These are phyloP conservation scores for Cephus pygmeus DNA, from an alignment of 2,888 invertebrate genomes.

Conservation along the genomic window DNA sequence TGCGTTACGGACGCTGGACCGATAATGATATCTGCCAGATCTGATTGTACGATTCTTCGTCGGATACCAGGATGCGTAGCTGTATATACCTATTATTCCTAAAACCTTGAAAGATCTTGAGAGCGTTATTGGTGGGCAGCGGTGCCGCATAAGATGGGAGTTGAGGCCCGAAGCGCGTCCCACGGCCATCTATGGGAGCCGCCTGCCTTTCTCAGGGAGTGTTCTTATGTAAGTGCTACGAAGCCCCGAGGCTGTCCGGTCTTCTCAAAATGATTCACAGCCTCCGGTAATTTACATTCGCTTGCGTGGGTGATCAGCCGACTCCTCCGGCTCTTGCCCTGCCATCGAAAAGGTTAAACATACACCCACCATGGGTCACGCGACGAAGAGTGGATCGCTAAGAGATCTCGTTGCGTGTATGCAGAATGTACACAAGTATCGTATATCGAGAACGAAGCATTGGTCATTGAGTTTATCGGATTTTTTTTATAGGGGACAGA, in stretches of 20 bases:
- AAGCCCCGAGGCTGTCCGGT: conserved; percentile 38
- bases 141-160: conserved; percentile 50
- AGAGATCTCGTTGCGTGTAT: not conserved
- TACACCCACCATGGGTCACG: conserved; percentile 59
- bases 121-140: conserved; percentile 47
- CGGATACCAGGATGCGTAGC: not conserved
- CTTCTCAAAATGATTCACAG: conserved; percentile 63
- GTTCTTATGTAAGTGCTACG: conserved; percentile 31
- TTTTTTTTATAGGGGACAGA: not conserved
- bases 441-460: not conserved
- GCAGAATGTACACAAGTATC: not conserved
- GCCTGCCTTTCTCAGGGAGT: conserved; percentile 58
- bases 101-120: conserved; percentile 38
- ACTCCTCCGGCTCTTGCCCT: conserved; percentile 19
- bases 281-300: conserved; percentile 65
- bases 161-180: conserved; percentile 60
- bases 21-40: not conserved
- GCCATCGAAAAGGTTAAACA: conserved; percentile 62
- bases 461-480: not conserved
- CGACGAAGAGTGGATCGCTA: conserved; percentile 30
- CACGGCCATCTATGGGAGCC: conserved; percentile 61
- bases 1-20: not conserved
- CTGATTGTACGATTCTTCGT: not conserved
- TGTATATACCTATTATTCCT: conserved; percentile 7
- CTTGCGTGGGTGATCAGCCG: conserved; percentile 56